These are phyloP conservation scores for Caiman crocodilus DNA, from an alignment of 2,797 vertebrate genomes.

Conservation along the genomic window DNA sequence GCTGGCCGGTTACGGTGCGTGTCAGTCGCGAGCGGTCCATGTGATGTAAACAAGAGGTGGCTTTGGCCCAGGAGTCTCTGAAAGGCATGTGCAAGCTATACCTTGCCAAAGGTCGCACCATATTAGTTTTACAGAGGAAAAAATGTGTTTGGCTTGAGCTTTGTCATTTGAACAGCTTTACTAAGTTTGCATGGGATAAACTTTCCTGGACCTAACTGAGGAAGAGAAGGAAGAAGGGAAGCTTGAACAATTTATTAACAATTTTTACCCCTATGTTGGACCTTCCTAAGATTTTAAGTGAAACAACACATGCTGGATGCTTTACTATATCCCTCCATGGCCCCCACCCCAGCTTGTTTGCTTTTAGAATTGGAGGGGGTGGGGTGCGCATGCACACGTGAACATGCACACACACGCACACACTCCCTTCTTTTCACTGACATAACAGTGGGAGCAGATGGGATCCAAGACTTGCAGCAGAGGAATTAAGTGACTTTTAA, in stretches of 20 bases:
- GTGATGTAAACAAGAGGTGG: background rate
- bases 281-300: background rate
- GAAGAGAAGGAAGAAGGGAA: background rate
- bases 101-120: background rate
- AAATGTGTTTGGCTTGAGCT: background rate
- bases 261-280: background rate
- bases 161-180: background rate
- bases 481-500: constrained; percentile 27
- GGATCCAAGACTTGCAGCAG: constrained; percentile 3
- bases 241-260: background rate
- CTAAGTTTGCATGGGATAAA: background rate
- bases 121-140: background rate
- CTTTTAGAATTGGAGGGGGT: no score
- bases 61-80: background rate
- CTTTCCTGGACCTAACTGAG: background rate
- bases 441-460: constrained; percentile 30
- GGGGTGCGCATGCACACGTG: no score
- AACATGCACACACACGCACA: no score
- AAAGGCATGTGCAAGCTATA: background rate
- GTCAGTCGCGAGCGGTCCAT: background rate
- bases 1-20: background rate
- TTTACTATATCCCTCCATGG: background rate
- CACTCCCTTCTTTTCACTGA: background rate
- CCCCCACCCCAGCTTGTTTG: no score
- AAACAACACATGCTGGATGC: background rate